Evolutionary conservation across 2,888 invertebrate species (phyloP).

Genomic region (Barypeithes pellucidus): DNA sequence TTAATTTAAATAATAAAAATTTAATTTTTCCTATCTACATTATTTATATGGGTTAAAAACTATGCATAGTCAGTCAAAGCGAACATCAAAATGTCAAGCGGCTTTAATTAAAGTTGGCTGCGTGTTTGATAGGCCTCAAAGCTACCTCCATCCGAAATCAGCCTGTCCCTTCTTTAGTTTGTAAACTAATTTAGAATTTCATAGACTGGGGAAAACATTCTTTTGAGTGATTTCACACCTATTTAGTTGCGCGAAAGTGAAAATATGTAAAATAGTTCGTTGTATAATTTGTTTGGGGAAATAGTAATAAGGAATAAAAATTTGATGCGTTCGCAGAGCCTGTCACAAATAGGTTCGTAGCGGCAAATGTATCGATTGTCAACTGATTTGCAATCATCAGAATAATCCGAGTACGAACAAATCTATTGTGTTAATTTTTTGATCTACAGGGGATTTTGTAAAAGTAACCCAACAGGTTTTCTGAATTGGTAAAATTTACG

Average conservation of each 20-base stretch:
- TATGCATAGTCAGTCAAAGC: constrained; percentile 9
- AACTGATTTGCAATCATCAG: too few relatives aligned
- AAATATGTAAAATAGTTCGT: constrained; percentile 3
- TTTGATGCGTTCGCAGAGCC: too few relatives aligned
- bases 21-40: background rate
- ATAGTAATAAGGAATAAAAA: background rate
- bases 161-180: constrained; percentile 41
- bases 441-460: too few relatives aligned
- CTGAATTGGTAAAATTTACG: too few relatives aligned
- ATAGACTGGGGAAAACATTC: constrained; percentile 8
- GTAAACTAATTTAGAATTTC: constrained; percentile 44
- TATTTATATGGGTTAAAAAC: background rate
- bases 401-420: too few relatives aligned
- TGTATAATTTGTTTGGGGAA: background rate
- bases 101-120: constrained; percentile 48
- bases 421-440: too few relatives aligned
- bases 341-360: too few relatives aligned
- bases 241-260: constrained; percentile 14
- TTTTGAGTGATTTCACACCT: constrained; percentile 21
- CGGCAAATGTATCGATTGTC: too few relatives aligned
- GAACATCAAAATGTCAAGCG: constrained; percentile 40
- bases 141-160: constrained; percentile 12
- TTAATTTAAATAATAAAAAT: background rate
- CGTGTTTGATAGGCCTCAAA: constrained; percentile 36
- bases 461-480: too few relatives aligned